These are phyloP conservation scores for Hypomecis punctinalis DNA, from an alignment of 2,888 invertebrate species.

Conservation along the genomic window DNA sequence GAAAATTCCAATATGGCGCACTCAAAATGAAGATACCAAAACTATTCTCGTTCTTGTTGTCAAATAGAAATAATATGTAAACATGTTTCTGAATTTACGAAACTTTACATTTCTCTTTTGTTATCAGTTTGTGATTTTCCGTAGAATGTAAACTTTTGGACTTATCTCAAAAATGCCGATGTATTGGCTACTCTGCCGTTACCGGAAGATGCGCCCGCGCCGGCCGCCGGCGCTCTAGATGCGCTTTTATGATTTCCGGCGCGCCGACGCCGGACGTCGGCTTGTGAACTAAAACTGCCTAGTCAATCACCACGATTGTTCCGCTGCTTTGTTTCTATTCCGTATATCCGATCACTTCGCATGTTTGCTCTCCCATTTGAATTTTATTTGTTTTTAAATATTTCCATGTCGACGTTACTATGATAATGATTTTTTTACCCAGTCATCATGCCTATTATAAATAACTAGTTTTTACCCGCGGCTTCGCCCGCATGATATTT, in stretches of 20 bases:
- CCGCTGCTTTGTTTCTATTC: conserved; percentile 44
- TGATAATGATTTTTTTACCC: too few relatives aligned
- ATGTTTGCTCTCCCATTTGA: conserved; percentile 4
- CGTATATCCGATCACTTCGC: conserved; percentile 33
- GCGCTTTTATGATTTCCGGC: conserved; percentile 83
- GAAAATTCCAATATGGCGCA: too few relatives aligned
- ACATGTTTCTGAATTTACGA: too few relatives aligned
- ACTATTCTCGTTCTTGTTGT: too few relatives aligned
- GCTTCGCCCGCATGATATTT: too few relatives aligned
- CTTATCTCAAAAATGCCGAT: not conserved
- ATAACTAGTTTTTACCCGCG: too few relatives aligned
- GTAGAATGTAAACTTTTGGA: not conserved
- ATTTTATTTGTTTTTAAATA: not conserved
- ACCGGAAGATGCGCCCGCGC: conserved; percentile 77
- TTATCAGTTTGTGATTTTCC: too few relatives aligned
- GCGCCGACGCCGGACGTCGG: conserved; percentile 60
- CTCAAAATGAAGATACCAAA: too few relatives aligned
- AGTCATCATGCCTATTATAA: too few relatives aligned
- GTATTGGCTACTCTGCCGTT: conserved; percentile 26
- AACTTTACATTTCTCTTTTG: too few relatives aligned
- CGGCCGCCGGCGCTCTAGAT: conserved; percentile 69
- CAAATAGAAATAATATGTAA: too few relatives aligned
- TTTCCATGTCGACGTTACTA: not conserved
- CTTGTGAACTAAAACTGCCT: conserved; percentile 57
- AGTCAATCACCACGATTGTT: conserved; percentile 54